phyloP scores from a whole-genome alignment of 2,797 vertebrate species.

The Neopelma chrysocephalum region DNA sequence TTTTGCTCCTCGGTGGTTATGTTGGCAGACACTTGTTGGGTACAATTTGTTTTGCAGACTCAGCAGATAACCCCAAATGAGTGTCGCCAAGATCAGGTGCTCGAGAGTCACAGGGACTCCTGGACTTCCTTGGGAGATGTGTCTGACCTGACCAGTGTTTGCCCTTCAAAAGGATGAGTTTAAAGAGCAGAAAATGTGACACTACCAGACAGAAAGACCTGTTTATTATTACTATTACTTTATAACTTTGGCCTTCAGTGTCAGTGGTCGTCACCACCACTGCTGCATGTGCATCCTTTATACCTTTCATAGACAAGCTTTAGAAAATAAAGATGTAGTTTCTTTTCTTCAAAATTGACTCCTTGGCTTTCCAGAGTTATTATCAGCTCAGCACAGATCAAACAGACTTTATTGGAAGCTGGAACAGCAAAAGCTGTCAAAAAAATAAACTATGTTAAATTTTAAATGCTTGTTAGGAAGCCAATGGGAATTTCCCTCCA shows the following conservation, averaged over 20 bases:
- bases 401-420: neutral
- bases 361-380: neutral
- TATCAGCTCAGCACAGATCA: neutral
- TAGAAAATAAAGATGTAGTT: neutral
- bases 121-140: neutral
- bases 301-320: neutral
- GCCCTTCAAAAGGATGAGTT: neutral
- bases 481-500: neutral
- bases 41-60: neutral
- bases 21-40: neutral
- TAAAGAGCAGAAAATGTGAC: neutral
- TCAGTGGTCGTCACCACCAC: neutral
- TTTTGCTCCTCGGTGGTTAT: neutral
- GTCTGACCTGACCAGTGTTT: neutral
- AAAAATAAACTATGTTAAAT: neutral
- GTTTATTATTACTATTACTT: neutral
- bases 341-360: neutral
- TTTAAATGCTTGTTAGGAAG: neutral
- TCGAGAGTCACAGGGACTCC: neutral
- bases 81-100: rapidly evolving
- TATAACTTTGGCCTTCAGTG: neutral
- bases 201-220: neutral
- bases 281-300: neutral
- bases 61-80: neutral
- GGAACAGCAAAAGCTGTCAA: neutral